These are phyloP conservation scores for Crypturellus tataupa DNA, from an alignment of 2,797 vertebrate genomes.

Conservation along the genomic window DNA sequence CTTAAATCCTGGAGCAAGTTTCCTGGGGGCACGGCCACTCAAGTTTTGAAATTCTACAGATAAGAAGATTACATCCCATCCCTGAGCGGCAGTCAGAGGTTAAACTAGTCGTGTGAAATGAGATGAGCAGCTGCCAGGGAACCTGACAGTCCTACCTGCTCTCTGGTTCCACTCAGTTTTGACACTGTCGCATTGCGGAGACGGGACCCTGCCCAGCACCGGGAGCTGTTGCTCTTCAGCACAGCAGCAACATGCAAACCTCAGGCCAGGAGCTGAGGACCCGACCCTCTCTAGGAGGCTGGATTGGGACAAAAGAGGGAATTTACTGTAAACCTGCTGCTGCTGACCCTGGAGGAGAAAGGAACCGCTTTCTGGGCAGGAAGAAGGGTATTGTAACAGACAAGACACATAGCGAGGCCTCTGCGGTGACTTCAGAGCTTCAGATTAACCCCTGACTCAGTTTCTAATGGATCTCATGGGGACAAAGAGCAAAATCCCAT, in stretches of 20 bases:
- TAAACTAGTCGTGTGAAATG: background rate
- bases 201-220: background rate
- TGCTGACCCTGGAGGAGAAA: background rate
- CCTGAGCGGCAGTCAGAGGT: background rate
- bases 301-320: background rate
- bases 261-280: background rate
- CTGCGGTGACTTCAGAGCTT: background rate
- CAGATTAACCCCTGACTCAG: background rate
- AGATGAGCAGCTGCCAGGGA: background rate
- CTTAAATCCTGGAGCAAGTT: background rate
- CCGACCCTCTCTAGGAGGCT: background rate
- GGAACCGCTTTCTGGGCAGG: background rate
- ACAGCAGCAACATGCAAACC: background rate
- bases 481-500: background rate
- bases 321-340: background rate
- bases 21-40: background rate
- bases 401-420: background rate
- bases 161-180: background rate
- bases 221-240: background rate
- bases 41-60: background rate
- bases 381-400: background rate
- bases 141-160: accelerated
- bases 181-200: background rate
- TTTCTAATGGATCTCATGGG: background rate
- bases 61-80: background rate